phyloP scores from a whole-genome alignment of 2,888 invertebrate species.

The Tribolium freemani region DNA sequence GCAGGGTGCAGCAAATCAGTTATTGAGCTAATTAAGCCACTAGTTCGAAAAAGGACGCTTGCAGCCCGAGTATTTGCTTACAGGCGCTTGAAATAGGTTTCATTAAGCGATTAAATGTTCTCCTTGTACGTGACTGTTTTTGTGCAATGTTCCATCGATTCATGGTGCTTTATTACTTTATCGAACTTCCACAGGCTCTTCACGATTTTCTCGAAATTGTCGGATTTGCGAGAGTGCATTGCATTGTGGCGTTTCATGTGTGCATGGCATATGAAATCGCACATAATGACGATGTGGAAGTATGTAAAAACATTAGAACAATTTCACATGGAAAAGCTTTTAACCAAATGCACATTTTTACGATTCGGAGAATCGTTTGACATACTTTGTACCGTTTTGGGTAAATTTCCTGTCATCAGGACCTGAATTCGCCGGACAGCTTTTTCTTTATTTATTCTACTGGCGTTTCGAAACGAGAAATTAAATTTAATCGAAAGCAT shows the following conservation, averaged over 20 bases:
- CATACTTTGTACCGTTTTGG: slow-evolving; percentile 12
- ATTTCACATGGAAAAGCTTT: slow-evolving; percentile 33
- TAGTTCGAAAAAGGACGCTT: slow-evolving; percentile 7
- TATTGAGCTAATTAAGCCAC: slow-evolving; percentile 42
- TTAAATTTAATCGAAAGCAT: neutral
- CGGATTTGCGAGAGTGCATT: slow-evolving; percentile 3
- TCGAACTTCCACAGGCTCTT: slow-evolving; percentile 21
- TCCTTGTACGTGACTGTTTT: too few relatives aligned
- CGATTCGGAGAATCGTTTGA: slow-evolving; percentile 2
- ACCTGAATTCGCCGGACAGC: neutral
- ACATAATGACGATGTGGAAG: slow-evolving; percentile 6
- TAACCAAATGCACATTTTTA: slow-evolving; percentile 6
- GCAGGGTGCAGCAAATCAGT: slow-evolving; percentile 38
- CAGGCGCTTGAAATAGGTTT: slow-evolving; percentile 6
- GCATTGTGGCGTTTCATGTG: slow-evolving; percentile 9
- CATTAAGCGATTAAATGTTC: slow-evolving; percentile 13
- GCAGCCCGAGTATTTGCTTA: slow-evolving; percentile 7
- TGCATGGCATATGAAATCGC: slow-evolving; percentile 30
- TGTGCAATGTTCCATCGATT: neutral
- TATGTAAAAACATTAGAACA: slow-evolving; percentile 24
- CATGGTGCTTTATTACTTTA: slow-evolving; percentile 14
- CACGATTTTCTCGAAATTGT: slow-evolving; percentile 20
- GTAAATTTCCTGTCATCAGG: neutral
- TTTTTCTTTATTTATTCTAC: neutral
- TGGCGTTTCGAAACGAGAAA: neutral